These are phyloP conservation scores for Cyanoramphus novaezelandiae DNA, from an alignment of 2,113 vertebrate genomes.

Conservation along the genomic window DNA sequence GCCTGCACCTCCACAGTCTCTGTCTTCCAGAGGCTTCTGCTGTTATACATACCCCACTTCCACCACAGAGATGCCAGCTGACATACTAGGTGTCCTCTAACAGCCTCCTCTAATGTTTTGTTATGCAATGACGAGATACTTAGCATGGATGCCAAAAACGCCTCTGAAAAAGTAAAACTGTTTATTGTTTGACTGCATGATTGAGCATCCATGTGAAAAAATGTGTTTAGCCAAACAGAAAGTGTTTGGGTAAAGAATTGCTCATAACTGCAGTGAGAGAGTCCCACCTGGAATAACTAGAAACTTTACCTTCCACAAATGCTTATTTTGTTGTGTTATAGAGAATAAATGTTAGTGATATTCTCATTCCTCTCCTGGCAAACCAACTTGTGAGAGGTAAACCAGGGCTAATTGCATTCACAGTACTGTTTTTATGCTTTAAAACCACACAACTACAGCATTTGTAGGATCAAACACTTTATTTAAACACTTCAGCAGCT, in stretches of 20 bases:
- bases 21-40: background rate
- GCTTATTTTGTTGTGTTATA: background rate
- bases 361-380: background rate
- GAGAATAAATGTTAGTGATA: background rate
- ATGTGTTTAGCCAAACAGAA: background rate
- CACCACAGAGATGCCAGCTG: background rate
- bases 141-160: background rate
- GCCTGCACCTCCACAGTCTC: background rate
- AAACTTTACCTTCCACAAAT: background rate
- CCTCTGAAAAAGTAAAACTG: background rate
- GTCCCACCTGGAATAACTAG: background rate
- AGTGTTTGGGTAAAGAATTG: background rate
- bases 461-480: constrained; percentile 21
- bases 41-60: background rate
- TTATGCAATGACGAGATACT: background rate
- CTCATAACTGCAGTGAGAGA: background rate
- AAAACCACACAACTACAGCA: background rate
- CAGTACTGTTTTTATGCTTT: background rate
- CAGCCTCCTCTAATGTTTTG: background rate
- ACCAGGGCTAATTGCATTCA: background rate
- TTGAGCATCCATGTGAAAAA: background rate
- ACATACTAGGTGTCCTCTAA: background rate
- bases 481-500: background rate
- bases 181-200: background rate
- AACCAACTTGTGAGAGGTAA: background rate